Conservation (phyloP, 37 sponge, comb jelly and placozoan genomes). For the Diacarnus erythraeanus region DNA sequence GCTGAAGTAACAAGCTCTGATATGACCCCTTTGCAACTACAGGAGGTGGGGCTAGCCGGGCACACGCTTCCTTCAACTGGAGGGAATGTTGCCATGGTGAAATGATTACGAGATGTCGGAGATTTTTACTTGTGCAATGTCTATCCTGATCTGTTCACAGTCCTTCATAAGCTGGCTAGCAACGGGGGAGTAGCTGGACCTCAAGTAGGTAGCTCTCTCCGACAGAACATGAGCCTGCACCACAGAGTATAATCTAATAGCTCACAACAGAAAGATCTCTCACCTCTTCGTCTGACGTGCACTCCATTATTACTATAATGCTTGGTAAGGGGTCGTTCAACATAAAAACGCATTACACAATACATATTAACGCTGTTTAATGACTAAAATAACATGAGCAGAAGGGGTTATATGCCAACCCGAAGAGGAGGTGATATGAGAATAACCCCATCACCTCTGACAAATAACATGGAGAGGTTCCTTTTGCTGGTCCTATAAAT, state of each 20-base stretch:
- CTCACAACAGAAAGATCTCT: too few species aligned
- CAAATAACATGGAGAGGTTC: conserved; percentile 95
- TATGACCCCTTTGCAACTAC: conserved; percentile 2
- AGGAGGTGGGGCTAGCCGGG: neutral
- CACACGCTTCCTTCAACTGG: neutral
- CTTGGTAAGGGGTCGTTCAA: neutral
- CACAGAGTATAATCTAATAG: neutral
- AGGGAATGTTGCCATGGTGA: too few species aligned
- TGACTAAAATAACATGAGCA: too few species aligned
- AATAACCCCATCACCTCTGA: conserved; percentile 98
- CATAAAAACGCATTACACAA: neutral
- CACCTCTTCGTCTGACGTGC: too few species aligned
- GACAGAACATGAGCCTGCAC: neutral
- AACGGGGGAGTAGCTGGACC: too few species aligned
- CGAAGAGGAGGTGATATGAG: conserved; percentile 93
- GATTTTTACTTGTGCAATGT: neutral
- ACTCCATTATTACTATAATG: too few species aligned
- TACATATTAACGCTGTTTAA: too few species aligned
- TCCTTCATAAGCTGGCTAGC: neutral
- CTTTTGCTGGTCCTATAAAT: conserved; percentile 91
- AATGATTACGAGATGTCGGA: too few species aligned
- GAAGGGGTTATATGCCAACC: conserved; percentile 33
- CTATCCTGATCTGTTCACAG: neutral
- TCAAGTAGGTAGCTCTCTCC: neutral
- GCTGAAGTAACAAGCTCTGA: neutral